A percentile compares a stretch with the other conserved stretches of the same genome.
These are phyloP conservation scores for Pseudopodoces humilis DNA, from an alignment of 2,113 vertebrate genomes.

Conservation along the genomic window DNA sequence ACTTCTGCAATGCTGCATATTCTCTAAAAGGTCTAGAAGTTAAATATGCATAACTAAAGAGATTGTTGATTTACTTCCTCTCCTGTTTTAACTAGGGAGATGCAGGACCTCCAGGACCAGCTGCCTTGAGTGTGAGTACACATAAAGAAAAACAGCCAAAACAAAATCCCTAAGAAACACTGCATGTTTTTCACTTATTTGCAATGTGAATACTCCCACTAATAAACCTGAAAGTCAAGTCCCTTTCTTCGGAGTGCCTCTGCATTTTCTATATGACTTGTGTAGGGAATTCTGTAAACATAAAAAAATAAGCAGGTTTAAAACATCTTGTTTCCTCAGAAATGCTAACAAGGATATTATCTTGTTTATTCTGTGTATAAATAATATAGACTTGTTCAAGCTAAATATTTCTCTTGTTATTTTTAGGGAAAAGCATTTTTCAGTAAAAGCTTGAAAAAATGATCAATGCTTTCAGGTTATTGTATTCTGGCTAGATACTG, in stretches of 20 bases:
- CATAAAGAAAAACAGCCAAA: neutral
- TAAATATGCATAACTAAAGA: neutral
- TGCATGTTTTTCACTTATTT: neutral
- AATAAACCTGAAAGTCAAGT: neutral
- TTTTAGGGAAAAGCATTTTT: neutral
- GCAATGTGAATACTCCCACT: neutral
- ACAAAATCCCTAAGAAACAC: neutral
- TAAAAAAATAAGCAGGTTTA: neutral
- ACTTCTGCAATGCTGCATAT: neutral
- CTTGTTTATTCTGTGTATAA: neutral
- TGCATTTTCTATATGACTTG: neutral
- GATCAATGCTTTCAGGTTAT: neutral
- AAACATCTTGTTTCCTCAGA: neutral
- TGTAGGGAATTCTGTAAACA: neutral
- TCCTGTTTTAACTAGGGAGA: slow-evolving; percentile 73
- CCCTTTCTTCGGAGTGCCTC: neutral
- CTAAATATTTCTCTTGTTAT: neutral
- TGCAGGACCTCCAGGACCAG: slow-evolving; percentile 74
- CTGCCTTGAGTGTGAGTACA: slow-evolving; percentile 74
- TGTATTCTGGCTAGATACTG: neutral
- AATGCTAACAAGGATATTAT: neutral
- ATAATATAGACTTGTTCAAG: neutral
- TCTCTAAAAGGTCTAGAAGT: neutral
- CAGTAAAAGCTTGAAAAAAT: neutral
- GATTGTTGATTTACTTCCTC: neutral